phyloP scores from a whole-genome alignment of 2,888 invertebrate species.

The Drosophila leonis region DNA sequence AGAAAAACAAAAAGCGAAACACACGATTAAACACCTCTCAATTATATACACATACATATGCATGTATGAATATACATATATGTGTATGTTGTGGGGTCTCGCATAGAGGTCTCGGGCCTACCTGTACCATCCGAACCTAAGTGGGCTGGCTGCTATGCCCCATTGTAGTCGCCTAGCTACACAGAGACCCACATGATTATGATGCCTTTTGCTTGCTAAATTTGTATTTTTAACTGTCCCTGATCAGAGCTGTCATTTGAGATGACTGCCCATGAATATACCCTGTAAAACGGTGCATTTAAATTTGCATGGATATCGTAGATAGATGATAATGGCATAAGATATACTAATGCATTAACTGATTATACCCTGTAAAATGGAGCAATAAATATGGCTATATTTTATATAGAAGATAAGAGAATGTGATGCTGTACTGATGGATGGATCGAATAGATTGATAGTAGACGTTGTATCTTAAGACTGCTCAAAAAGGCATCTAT shows the following conservation, averaged over 20 bases:
- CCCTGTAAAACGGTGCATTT: conserved; percentile 22
- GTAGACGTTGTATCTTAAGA: not conserved
- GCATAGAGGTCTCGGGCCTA: conserved; percentile 27
- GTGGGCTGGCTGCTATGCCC: conserved; percentile 66
- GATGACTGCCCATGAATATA: conserved; percentile 28
- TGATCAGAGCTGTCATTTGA: conserved; percentile 37
- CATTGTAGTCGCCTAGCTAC: conserved; percentile 50
- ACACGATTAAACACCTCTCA: conserved; percentile 86
- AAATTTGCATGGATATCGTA: not conserved
- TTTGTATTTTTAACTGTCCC: conserved; percentile 46
- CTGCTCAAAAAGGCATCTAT: not conserved
- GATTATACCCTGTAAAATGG: not conserved
- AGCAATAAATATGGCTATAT: not conserved
- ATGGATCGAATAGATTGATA: too few species aligned
- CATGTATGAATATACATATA: not conserved
- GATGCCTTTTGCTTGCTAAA: conserved; percentile 53
- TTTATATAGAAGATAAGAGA: not conserved
- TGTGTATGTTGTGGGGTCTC: conserved; percentile 19
- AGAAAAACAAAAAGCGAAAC: conserved; percentile 79
- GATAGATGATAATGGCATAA: not conserved
- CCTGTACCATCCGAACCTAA: conserved; percentile 65
- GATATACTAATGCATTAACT: not conserved
- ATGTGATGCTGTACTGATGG: not conserved
- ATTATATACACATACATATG: conserved; percentile 70
- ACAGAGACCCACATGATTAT: conserved; percentile 73